Percentiles rank a stretch among this genome's conserved stretches.
Conservation (phyloP, 2,113 vertebrate genomes). For the Spea bombifrons region DNA sequence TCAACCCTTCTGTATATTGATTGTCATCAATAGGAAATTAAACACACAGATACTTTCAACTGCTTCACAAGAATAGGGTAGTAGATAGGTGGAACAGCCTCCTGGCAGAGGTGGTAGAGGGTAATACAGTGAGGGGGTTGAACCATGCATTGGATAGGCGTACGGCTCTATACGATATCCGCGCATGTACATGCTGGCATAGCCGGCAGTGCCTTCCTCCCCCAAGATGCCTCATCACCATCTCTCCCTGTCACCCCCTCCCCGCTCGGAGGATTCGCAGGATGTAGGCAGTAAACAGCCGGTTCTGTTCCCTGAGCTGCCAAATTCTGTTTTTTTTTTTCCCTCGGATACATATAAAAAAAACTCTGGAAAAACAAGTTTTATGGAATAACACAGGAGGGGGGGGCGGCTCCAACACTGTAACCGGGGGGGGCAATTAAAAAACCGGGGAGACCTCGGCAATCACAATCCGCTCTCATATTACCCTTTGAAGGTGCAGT, state of each 20-base stretch:
- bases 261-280: slow-evolving; percentile 19
- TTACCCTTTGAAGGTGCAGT: too few relatives aligned
- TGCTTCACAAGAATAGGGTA: too few relatives aligned
- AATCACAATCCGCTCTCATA: too few relatives aligned
- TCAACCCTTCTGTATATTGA: too few relatives aligned
- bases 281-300: slow-evolving; percentile 39
- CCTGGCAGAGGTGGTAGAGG: too few relatives aligned
- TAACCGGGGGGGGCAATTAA: not conserved
- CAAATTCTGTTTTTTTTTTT: slow-evolving; percentile 22
- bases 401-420: not conserved
- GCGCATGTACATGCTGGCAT: not conserved
- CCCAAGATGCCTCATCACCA: not conserved
- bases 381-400: not conserved
- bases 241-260: not conserved
- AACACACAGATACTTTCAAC: too few relatives aligned
- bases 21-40: too few relatives aligned
- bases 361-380: slow-evolving; percentile 9
- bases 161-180: not conserved
- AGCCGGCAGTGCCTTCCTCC: slow-evolving; percentile 6
- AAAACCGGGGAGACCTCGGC: not conserved
- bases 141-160: too few relatives aligned
- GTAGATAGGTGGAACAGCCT: too few relatives aligned
- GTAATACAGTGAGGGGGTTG: too few relatives aligned
- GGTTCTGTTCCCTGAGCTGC: slow-evolving; percentile 30
- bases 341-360: slow-evolving; percentile 10